Evolutionary conservation across 2,113 vertebrate species (phyloP).

Genomic region (Pipa parva): DNA sequence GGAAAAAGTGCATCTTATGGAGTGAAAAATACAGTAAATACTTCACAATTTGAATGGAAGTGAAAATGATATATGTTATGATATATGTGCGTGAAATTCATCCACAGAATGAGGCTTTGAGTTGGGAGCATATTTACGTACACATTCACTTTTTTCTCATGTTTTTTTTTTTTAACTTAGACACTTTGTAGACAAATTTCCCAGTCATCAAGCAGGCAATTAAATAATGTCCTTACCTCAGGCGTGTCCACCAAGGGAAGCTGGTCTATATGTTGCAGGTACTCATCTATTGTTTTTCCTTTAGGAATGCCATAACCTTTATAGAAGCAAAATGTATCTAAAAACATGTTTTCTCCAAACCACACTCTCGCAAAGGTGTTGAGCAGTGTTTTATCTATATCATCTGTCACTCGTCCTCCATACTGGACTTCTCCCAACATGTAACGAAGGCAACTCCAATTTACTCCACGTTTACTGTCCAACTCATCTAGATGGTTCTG

Average conservation of each 20-base stretch:
- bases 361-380: constrained; percentile 72
- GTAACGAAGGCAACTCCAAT: constrained; percentile 75
- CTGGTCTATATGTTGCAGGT: constrained; percentile 68
- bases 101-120: too few relatives aligned
- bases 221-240: constrained; percentile 59
- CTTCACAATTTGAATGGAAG: too few relatives aligned
- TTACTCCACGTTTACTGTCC: constrained; percentile 62
- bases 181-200: background rate
- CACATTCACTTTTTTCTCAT: too few relatives aligned
- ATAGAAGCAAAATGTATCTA: constrained; percentile 70
- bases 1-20: too few relatives aligned
- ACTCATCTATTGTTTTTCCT: constrained; percentile 64
- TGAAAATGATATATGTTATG: too few relatives aligned
- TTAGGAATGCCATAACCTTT: constrained; percentile 66
- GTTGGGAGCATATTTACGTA: too few relatives aligned
- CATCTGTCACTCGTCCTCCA: constrained; percentile 75
- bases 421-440: constrained; percentile 82
- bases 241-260: constrained; percentile 70
- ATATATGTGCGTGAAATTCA: too few relatives aligned
- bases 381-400: constrained; percentile 72
- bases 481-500: constrained; percentile 73
- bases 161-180: background rate
- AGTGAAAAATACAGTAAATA: too few relatives aligned
- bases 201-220: background rate
- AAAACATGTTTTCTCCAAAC: constrained; percentile 75